Evolutionary conservation across 1,140 invertebrate genomes (phyloP), one percentile per base, ranked within the genome.

Genomic region (Sarcophaga peregrina): DNA sequence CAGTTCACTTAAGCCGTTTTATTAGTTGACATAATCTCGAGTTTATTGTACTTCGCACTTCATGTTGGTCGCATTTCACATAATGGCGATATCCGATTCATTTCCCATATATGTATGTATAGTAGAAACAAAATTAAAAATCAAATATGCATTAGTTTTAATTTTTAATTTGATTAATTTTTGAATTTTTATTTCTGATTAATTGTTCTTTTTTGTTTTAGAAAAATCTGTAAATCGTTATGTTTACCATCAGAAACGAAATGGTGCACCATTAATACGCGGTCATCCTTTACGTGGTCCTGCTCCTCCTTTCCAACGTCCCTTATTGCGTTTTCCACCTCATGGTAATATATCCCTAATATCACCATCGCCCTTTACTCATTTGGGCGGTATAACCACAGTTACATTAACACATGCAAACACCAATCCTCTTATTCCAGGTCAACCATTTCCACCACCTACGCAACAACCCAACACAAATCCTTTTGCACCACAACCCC

Each of bases 381-480:
- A 50, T 50, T 73, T 54, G 58, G 17, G 48, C 50, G 75, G 82
- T 74, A 58, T 85, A 82, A 84, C 84, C 82, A 85, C 85, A 85
- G 68, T 86, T 85, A 84, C 86, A 86, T 81, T 85, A 84, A 83
- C 85, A 50, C 84, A 82, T 82, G 83, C 83, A 83, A 84, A 86
- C 15, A 47, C 78, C 5, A 78, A 78, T 78, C 75, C 80, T 82
- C 78, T 84, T 75, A 82, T 89, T 85, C 83, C 84, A 89, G 88
- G 88, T 84, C 88, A 85, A 78, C n/a, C 47, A 84, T 88, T 87
- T 81, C 83, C 85, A 84, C 75, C 85, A 80, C 85, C 85, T 83
- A 8, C n/a, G n/a, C 84, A 84, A 81, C 85, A 83, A 73, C 82
- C 84, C 84, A 46, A 85, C 76, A 81, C 84, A 72, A 76, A 84